Evolutionary conservation across 2,113 vertebrate genomes (phyloP).

Genomic region (Poeciliopsis occidentalis): DNA sequence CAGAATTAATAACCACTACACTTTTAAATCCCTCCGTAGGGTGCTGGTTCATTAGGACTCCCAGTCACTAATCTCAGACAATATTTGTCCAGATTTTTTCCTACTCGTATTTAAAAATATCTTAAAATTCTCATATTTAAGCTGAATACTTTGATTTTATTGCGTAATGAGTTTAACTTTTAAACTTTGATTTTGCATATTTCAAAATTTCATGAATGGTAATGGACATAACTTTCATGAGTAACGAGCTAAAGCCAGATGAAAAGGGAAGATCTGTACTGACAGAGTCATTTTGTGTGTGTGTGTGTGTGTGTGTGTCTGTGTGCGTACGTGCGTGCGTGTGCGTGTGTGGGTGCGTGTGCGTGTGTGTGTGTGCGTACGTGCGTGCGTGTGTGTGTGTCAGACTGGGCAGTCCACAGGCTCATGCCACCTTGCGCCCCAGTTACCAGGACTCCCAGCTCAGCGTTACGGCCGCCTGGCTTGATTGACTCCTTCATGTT

Average conservation of each 20-base stretch:
- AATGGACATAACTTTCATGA: not conserved
- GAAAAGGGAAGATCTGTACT: not conserved
- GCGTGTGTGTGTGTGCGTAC: constrained; percentile 29
- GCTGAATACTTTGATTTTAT: no score
- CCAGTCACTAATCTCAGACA: no score
- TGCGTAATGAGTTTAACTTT: no score
- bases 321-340: constrained; percentile 14
- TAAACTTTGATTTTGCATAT: no score
- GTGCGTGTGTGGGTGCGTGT: not conserved
- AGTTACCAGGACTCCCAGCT: constrained; percentile 49
- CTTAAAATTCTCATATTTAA: no score
- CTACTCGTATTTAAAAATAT: no score
- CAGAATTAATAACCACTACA: no score
- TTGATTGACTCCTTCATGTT: constrained; percentile 38
- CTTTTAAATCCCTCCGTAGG: no score
- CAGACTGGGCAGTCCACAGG: constrained; percentile 23
- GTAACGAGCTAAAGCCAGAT: no score
- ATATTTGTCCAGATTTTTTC: no score
- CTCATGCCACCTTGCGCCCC: constrained; percentile 58
- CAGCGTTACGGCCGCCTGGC: constrained; percentile 33
- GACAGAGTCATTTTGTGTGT: not conserved
- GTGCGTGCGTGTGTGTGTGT: constrained; percentile 36
- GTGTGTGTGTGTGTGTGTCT: not conserved
- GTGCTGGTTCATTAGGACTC: no score
- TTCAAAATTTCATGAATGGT: not conserved